Base-by-base conservation (phyloP, 2,797 vertebrate genomes). In the Argyrosomus regius region DNA sequence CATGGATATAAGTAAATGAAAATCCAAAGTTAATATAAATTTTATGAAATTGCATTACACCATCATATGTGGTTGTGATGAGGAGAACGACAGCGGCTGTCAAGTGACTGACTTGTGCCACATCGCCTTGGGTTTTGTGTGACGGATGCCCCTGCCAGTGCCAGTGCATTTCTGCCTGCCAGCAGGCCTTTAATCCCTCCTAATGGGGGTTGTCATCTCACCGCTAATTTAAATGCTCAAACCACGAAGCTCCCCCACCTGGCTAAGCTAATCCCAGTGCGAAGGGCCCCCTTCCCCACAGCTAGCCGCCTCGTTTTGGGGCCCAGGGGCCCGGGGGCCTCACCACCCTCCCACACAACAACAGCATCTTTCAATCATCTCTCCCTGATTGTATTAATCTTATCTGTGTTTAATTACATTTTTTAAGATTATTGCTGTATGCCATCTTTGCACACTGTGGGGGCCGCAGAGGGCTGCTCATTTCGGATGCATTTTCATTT, bases 351-450 rank as follows among this genome's bases (percentile, higher is more conserved):
- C 93, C 90, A 91, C 93, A 91, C 90, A 92, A 94, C 94, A 94
- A 93, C 93, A 93, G 91, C 92, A 95, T 94, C 94, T 95, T 95
- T 95, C 95, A 95, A 95, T 94, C 95, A 95, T 94, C 89, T 88
- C 92, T 92, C 88, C 92, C 91, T 94, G 94, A 95, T 95, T 94
- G 94, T 93, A 93, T 95, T 95, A 94, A 94, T 95, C 93, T 94
- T 95, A 95, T 95, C 93, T 95, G 91, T 92, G 93, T 96, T 96
- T 96, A 96, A 96, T 96, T 96, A 96, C 93, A 95, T 95, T 96
- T 95, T 95, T 95, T 94, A 94, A 94, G 92, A 95, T 94, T 93
- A 94, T 94, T 95, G 94, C 94, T 88, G 93, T 89, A 95, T 94
- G 93, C 94, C 94, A 95, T 94, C 94, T 95, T 95, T 95, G 92